These are phyloP conservation scores for Periophthalmodon schlosseri DNA, from an alignment of 2,113 vertebrate species.

Conservation along the genomic window DNA sequence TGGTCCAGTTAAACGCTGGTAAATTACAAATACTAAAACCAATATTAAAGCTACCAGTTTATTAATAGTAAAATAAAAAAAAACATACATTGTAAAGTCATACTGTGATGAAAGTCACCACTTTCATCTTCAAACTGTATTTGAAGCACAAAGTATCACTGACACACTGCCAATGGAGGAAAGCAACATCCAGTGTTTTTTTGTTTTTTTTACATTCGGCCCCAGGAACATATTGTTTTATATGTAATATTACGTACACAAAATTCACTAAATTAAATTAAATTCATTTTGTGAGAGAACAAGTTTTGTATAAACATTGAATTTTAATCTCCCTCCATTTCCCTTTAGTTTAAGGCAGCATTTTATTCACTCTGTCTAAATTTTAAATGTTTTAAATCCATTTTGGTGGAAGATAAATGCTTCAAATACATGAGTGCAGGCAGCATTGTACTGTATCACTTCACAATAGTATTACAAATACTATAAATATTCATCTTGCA, in stretches of 20 bases:
- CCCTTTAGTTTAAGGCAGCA: background rate
- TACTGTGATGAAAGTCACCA: background rate
- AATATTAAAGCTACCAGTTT: background rate
- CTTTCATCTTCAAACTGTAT: background rate
- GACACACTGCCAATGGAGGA: background rate
- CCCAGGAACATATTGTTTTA: background rate
- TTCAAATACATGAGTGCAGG: background rate
- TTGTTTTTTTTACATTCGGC: too few species aligned
- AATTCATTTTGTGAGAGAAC: too few species aligned
- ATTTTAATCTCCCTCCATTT: background rate
- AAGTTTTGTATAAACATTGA: too few species aligned
- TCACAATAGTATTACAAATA: background rate
- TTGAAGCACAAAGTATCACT: background rate
- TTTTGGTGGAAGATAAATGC: background rate
- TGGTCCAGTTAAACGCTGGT: background rate
- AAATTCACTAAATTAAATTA: too few species aligned
- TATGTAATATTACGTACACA: background rate
- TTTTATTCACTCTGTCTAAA: too few species aligned
- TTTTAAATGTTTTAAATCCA: background rate
- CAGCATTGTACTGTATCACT: background rate
- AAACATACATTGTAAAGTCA: background rate
- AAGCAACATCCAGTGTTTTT: background rate
- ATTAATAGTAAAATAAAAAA: background rate
- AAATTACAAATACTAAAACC: background rate
- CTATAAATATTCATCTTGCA: background rate